Evolutionary conservation across 2,113 vertebrate genomes (phyloP).

Genomic region (Panurus biarmicus): DNA sequence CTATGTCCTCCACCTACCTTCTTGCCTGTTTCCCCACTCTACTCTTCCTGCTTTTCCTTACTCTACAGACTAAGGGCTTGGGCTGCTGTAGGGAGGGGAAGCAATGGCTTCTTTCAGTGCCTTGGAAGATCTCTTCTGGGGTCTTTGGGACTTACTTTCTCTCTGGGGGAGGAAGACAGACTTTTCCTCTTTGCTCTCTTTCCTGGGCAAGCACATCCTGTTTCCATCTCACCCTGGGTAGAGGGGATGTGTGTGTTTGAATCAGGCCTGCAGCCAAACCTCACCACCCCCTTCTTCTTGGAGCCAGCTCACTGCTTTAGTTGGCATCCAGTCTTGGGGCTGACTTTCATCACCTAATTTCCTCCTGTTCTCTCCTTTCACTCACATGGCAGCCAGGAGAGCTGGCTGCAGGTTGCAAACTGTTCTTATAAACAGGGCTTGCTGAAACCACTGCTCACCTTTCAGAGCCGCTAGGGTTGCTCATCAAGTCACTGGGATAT

Average conservation of each 20-base stretch:
- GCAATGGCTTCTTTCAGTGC: background rate
- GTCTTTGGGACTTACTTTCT: background rate
- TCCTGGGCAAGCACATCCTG: conserved; percentile 13
- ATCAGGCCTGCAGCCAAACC: conserved; percentile 21
- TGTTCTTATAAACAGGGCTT: conserved; percentile 24
- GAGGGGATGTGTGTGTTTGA: background rate
- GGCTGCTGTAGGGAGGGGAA: background rate
- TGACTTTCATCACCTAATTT: conserved; percentile 63
- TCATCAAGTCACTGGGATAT: background rate
- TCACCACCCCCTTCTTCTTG: conserved; percentile 4
- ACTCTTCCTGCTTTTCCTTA: background rate
- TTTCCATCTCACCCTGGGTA: background rate
- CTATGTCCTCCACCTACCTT: background rate
- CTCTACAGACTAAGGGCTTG: background rate
- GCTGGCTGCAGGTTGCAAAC: conserved; percentile 47
- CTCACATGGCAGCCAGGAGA: conserved; percentile 43
- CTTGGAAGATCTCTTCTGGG: background rate
- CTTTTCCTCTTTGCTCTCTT: background rate
- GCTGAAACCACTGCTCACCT: conserved; percentile 1
- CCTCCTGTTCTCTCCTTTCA: conserved; percentile 58
- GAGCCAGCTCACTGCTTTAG: conserved; percentile 54
- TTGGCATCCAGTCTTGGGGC: conserved; percentile 51
- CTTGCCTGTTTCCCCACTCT: background rate
- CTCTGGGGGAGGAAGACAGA: background rate
- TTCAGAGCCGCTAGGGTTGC: background rate